Evolutionary conservation across 2,797 vertebrate species (phyloP), one percentile per base, ranked within the genome.

Genomic region (Nasua narica): DNA sequence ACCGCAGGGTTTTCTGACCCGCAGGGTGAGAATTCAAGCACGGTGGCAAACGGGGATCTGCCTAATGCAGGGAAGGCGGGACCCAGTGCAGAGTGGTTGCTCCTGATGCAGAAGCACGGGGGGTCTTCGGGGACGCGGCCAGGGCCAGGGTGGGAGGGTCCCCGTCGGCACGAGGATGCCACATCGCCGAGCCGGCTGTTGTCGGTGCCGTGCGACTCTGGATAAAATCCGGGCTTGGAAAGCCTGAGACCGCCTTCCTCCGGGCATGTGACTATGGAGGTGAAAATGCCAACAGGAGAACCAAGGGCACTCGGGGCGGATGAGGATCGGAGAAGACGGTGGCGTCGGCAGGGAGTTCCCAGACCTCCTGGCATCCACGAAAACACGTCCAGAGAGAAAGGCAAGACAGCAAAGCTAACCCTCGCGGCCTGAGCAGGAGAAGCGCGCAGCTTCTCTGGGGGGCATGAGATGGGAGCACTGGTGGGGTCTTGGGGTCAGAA

Each of bases 121-220:
- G 37, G n/a, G 46, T 32, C 46, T 46, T 48, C 8, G 2, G 10
- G 19, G 48, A 69, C 11, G 25, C 10, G 46, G 67, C 35, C 13
- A 54, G 46, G 8, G 8, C 2, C 3, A 19, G 13, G 40, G 14
- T 1, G 0, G 3, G 12, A 69, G 12, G 19, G 40, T 21, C 5
- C 7, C 7, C 8, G 0, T 54, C 21, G 76, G 9, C 15, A 25
- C 2, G 14, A 70, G 13, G 2, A 23, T 7, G 7, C 27, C 65
- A 8, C n/a, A 0, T 13, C 37, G 13, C 32, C n/a, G 16, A 87
- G 29, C 35, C 74, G 23, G 69, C 62, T 16, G 21, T 14, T 19
- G 27, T 21, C 23, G 19, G 21, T 25, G 21, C 2, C 50, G 12
- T 1, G 12, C 3, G 12, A 43, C 56, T 58, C 29, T 43, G 43